These are phyloP conservation scores for Stenchaetothrips biformis DNA, from an alignment of 2,888 invertebrate genomes.

Conservation along the genomic window DNA sequence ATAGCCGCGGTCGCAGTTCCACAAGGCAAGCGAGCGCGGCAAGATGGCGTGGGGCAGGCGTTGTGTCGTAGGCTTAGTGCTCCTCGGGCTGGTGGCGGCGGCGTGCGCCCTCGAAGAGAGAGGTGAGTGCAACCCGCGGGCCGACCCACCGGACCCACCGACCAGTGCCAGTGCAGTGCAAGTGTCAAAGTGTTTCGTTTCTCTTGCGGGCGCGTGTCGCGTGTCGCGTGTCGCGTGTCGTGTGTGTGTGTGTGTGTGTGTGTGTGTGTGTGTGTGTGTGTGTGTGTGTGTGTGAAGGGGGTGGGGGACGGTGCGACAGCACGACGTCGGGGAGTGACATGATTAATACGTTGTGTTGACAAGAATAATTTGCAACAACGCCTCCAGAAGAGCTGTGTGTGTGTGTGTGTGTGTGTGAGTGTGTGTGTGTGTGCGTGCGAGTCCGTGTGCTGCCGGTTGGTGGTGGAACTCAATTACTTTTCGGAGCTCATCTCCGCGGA, in stretches of 20 bases:
- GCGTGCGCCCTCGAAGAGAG: not conserved
- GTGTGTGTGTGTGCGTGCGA: not conserved
- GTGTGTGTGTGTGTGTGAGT: not conserved
- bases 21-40: not conserved
- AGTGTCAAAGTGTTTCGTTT: not conserved
- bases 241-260: not conserved
- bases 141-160: not conserved
- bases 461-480: too few species aligned
- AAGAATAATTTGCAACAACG: too few species aligned
- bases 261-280: not conserved
- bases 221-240: not conserved
- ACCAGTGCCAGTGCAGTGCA: not conserved
- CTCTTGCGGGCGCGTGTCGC: not conserved
- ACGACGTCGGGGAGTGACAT: too few species aligned
- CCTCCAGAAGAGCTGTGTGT: not conserved
- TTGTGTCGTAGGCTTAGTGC: not conserved
- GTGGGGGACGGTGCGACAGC: not conserved
- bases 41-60: constrained; percentile 7
- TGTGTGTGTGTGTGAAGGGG: not conserved
- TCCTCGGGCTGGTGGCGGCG: constrained; percentile 1
- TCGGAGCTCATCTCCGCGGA: too few species aligned
- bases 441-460: too few species aligned
- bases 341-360: too few species aligned
- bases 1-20: constrained; percentile 20
- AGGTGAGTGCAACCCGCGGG: constrained; percentile 3